phyloP scores from a whole-genome alignment of 2,888 invertebrate species.

The Timandra comae region DNA sequence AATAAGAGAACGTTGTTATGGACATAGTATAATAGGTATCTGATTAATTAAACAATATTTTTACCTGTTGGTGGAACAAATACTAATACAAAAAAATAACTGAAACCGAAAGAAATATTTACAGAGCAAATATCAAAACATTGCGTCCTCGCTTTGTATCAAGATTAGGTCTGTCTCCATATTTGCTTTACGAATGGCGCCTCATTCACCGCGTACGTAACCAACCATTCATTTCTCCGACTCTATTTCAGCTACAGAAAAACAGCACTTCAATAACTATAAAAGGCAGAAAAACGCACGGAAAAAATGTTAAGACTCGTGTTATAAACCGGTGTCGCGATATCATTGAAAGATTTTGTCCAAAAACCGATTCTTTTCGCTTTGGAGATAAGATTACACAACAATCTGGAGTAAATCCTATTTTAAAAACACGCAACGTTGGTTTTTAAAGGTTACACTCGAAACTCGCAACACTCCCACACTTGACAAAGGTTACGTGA shows the following conservation, averaged over 20 bases:
- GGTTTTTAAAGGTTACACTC: conserved; percentile 59
- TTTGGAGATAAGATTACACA: conserved; percentile 59
- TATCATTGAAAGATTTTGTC: conserved; percentile 52
- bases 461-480: conserved; percentile 57
- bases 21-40: no score
- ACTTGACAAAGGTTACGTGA: conserved; percentile 56
- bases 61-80: no score
- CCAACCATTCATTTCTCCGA: conserved; percentile 38
- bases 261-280: conserved; percentile 20
- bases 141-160: conserved; percentile 22
- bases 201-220: conserved; percentile 26
- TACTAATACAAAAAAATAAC: no score
- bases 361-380: conserved; percentile 47
- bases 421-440: conserved; percentile 67
- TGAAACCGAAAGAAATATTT: conserved; percentile 5
- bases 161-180: conserved; percentile 35
- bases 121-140: conserved; percentile 33
- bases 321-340: conserved; percentile 44
- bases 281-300: conserved; percentile 14
- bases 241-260: conserved; percentile 30
- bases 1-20: no score
- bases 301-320: conserved; percentile 13
- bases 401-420: conserved; percentile 66
- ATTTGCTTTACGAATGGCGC: conserved; percentile 38
- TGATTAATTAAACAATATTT: no score